Evolutionary conservation across 2,113 vertebrate genomes (phyloP).

Genomic region (Mustelus asterias): DNA sequence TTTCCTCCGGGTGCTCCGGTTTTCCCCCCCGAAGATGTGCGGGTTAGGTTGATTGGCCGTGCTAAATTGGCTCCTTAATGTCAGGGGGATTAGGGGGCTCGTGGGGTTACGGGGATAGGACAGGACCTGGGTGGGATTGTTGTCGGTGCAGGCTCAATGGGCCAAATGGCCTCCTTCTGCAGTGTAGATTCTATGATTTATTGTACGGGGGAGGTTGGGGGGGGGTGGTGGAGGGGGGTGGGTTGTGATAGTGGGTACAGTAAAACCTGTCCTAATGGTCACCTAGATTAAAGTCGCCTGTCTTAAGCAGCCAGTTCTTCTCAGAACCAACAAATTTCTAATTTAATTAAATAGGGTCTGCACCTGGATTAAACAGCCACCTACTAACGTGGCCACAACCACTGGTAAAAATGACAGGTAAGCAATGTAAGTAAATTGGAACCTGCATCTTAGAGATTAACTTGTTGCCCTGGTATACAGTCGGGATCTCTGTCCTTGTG

Average conservation of each 20-base stretch:
- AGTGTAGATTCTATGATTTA: no score
- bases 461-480: neutral
- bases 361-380: slow-evolving; percentile 35
- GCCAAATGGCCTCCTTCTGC: no score
- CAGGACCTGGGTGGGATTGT: no score
- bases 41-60: no score
- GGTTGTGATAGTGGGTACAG: neutral
- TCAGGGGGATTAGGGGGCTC: no score
- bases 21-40: no score
- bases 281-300: slow-evolving; percentile 27
- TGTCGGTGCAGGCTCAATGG: no score
- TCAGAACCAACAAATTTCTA: slow-evolving; percentile 36
- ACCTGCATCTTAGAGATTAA: slow-evolving; percentile 26
- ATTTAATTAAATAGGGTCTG: slow-evolving; percentile 37
- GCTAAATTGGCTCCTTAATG: no score
- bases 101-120: no score
- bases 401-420: slow-evolving; percentile 37
- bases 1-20: no score
- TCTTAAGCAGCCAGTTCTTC: slow-evolving; percentile 31
- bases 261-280: slow-evolving; percentile 35
- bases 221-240: neutral
- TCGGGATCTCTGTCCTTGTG: neutral
- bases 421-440: slow-evolving; percentile 35
- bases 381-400: slow-evolving; percentile 36
- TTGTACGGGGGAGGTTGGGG: neutral